Percentiles rank a stretch among this genome's conserved stretches.
phyloP scores from a whole-genome alignment of 2,888 invertebrate genomes.

The Orthosia incerta region DNA sequence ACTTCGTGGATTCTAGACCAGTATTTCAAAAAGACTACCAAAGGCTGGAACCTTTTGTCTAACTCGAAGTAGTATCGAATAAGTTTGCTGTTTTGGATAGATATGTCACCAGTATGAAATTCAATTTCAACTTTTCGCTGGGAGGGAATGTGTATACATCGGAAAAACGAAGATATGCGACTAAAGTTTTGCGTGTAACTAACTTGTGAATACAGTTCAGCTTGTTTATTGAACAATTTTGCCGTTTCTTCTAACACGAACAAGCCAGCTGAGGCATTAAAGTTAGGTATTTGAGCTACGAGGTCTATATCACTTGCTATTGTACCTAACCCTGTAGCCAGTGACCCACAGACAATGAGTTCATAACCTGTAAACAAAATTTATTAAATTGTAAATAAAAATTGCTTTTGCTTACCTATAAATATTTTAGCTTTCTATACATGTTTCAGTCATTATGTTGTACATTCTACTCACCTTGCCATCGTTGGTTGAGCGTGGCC shows the following conservation, averaged over 20 bases:
- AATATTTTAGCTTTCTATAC: no score
- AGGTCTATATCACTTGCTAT: slow-evolving; percentile 65
- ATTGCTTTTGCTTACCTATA: not conserved
- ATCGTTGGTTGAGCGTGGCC: slow-evolving; percentile 16
- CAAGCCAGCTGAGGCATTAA: not conserved
- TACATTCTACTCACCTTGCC: slow-evolving; percentile 19
- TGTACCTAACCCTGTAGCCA: slow-evolving; percentile 59
- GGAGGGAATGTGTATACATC: slow-evolving; percentile 35
- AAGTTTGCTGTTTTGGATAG: slow-evolving; percentile 18
- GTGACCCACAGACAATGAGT: slow-evolving; percentile 58
- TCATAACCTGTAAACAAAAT: slow-evolving; percentile 48
- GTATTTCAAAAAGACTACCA: slow-evolving; percentile 57
- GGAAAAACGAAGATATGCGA: not conserved
- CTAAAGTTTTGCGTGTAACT: not conserved
- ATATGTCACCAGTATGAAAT: not conserved
- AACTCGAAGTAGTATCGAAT: slow-evolving; percentile 52
- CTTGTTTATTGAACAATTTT: slow-evolving; percentile 34
- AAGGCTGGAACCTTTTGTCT: slow-evolving; percentile 44
- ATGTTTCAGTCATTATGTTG: not conserved
- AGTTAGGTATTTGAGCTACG: slow-evolving; percentile 42
- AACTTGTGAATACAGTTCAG: slow-evolving; percentile 38
- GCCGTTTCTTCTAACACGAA: slow-evolving; percentile 22
- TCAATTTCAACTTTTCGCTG: slow-evolving; percentile 13
- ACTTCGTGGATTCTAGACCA: slow-evolving; percentile 48
- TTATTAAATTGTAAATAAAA: not conserved